Evolutionary conservation across 2,113 vertebrate genomes (phyloP), one percentile per base, ranked within the genome.

Genomic region (Bambusicola thoracicus): DNA sequence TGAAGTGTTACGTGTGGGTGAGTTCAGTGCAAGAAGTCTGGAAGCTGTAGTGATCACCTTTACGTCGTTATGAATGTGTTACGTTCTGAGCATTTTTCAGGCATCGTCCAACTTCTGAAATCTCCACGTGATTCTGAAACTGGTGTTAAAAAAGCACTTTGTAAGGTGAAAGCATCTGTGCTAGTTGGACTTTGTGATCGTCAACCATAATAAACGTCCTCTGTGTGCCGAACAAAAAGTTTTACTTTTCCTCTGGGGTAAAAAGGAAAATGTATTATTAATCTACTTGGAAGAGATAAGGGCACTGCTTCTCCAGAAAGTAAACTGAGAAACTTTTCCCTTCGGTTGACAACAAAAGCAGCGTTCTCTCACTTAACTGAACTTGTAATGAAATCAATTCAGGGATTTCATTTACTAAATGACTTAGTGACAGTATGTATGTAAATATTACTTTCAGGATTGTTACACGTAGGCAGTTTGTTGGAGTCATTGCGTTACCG

Each of bases 41-140:
- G n/a, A 68, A 40, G 27, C n/a, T 80, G 53, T 41, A 62, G 58
- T 82, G 55, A 81, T 87, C 82, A 68, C 82, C 81, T 89, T 49
- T 84, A 11, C 24, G 25, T 67, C 84, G 78, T 55, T 22, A 55
- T n/a, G 77, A 62, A n/a, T 62, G 1, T 43, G 81, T 34, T 72
- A 21, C 20, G 20, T 85, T 87, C 6, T 1, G 58, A 82, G 48
- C 41, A 30, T 53, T 73, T 89, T 66, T 85, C 70, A 70, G 38
- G 75, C 81, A 49, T 78, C 59, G 17, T 86, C 67, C 81, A 74
- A 8, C 68, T 70, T 76, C 40, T 82, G 74, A 68, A 88, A 67
- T 68, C 62, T 66, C 81, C 67, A 40, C 36, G 11, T 58, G 34
- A 44, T 87, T 85, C 76, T 77, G 44, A 70, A 84, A 38, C 61